Conservation (phyloP, 2,113 vertebrate species). For the Hippocampus barbouri region DNA sequence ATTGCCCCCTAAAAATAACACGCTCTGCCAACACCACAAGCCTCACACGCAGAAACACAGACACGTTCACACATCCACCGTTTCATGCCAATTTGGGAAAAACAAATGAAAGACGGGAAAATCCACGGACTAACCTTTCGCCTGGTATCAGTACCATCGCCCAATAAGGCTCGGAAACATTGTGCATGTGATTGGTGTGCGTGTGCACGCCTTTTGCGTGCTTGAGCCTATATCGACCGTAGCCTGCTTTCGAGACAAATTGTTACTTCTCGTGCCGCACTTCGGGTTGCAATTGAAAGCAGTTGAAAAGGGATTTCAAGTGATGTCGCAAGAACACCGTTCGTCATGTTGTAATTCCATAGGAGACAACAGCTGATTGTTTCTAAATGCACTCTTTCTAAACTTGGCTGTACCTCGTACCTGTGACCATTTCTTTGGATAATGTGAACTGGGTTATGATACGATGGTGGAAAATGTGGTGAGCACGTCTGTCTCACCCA, state of each 20-base stretch:
- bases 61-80: slow-evolving; percentile 14
- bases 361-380: slow-evolving; percentile 50
- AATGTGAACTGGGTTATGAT: background rate
- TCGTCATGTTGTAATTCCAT: slow-evolving; percentile 8
- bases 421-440: slow-evolving; percentile 16
- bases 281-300: background rate
- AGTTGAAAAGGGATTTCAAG: slow-evolving; percentile 10
- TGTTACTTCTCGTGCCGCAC: background rate
- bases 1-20: slow-evolving; percentile 72
- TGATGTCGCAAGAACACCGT: slow-evolving; percentile 13
- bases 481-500: background rate
- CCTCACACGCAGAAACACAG: slow-evolving; percentile 35
- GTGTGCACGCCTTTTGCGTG: background rate
- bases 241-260: background rate
- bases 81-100: slow-evolving; percentile 43
- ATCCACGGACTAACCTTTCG: slow-evolving; percentile 51
- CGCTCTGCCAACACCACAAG: slow-evolving; percentile 60
- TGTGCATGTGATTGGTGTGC: slow-evolving; percentile 1
- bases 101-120: slow-evolving; percentile 38
- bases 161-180: slow-evolving; percentile 23
- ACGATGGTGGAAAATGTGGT: background rate
- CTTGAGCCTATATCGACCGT: background rate
- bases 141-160: slow-evolving; percentile 32
- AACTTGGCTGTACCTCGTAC: slow-evolving; percentile 11
- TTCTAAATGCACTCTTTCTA: slow-evolving; percentile 38